Evolutionary conservation across 2,797 vertebrate species (phyloP).

Genomic region (Sitta carolinensis): DNA sequence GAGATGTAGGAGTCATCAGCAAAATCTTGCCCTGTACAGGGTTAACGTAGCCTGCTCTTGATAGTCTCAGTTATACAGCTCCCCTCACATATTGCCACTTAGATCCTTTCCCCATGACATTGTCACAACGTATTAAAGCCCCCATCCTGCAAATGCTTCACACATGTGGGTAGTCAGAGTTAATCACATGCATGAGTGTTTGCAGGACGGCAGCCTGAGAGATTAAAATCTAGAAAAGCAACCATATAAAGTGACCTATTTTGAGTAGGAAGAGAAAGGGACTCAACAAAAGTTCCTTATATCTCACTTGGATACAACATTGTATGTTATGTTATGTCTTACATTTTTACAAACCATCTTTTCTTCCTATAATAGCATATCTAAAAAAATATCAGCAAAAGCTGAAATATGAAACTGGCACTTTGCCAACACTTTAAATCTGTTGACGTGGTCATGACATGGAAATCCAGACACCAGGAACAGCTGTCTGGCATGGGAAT

Average conservation of each 20-base stretch:
- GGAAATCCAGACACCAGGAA: neutral
- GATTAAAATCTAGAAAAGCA: constrained; percentile 8
- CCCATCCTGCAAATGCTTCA: constrained; percentile 6
- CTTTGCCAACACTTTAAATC: neutral
- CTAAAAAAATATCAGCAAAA: neutral
- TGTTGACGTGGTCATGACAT: neutral
- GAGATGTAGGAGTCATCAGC: neutral
- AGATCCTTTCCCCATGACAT: neutral
- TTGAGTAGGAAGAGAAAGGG: neutral
- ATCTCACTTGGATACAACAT: neutral
- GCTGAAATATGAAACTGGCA: neutral
- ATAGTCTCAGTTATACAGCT: neutral
- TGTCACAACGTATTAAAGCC: constrained; percentile 52
- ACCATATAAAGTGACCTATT: neutral
- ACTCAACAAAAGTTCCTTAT: neutral
- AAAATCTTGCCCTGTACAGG: neutral
- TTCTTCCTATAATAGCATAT: neutral
- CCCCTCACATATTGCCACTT: neutral
- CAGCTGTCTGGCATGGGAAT: neutral
- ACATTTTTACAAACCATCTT: neutral
- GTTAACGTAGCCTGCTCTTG: neutral
- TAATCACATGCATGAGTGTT: constrained; percentile 58
- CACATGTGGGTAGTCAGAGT: constrained; percentile 30
- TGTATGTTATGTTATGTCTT: neutral
- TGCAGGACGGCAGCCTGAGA: neutral